phyloP scores from a whole-genome alignment of 1,140 invertebrate species.

The Psix sp. region DNA sequence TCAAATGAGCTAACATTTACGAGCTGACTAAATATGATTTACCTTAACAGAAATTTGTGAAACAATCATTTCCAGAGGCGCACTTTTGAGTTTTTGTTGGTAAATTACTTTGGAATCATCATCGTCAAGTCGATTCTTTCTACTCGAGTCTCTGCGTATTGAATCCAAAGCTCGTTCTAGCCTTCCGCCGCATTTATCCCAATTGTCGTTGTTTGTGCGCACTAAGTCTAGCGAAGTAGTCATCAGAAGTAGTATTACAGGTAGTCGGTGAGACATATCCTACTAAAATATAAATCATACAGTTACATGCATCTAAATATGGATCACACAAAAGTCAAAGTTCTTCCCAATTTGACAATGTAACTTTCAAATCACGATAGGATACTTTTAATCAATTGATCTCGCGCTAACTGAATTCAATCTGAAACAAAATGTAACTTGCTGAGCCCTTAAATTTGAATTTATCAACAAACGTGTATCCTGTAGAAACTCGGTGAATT shows the following conservation, averaged over 20 bases:
- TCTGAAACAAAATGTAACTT: not conserved
- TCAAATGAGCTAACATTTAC: not conserved
- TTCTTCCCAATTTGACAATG: too few relatives aligned
- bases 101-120: constrained; percentile 63
- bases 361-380: too few relatives aligned
- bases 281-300: constrained; percentile 23
- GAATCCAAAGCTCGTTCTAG: constrained; percentile 72
- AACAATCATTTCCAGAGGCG: constrained; percentile 72
- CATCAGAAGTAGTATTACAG: constrained; percentile 51
- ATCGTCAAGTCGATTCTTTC: constrained; percentile 65
- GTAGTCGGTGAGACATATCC: constrained; percentile 57
- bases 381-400: too few relatives aligned
- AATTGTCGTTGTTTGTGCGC: constrained; percentile 48
- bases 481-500: constrained; percentile 73
- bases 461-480: constrained; percentile 61
- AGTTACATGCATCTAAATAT: not conserved
- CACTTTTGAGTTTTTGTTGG: constrained; percentile 68
- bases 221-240: constrained; percentile 48
- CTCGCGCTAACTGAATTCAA: too few relatives aligned
- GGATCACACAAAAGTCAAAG: too few relatives aligned
- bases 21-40: too few relatives aligned
- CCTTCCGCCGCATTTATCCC: constrained; percentile 69
- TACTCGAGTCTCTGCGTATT: constrained; percentile 64
- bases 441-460: constrained; percentile 57
- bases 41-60: constrained; percentile 72